Conservation (phyloP, 2,113 vertebrate genomes). For the Calonectris borealis region DNA sequence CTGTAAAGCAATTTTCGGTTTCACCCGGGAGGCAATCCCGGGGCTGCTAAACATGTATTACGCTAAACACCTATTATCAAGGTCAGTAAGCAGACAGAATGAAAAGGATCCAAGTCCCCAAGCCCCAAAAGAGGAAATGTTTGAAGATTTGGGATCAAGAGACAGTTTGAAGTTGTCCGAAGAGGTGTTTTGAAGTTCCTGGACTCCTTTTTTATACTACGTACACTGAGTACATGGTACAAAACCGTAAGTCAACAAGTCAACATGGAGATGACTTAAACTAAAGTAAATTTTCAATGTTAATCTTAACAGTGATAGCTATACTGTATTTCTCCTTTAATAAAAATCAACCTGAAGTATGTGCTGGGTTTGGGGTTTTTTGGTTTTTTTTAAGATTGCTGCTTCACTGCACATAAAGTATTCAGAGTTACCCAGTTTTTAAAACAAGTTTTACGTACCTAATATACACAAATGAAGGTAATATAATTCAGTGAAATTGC, state of each 20-base stretch:
- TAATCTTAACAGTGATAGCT: neutral
- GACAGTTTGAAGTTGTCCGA: neutral
- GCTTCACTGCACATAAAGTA: neutral
- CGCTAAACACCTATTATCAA: neutral
- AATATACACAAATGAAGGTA: neutral
- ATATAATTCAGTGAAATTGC: neutral
- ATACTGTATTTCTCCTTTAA: neutral
- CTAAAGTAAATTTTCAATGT: neutral
- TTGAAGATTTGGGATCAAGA: neutral
- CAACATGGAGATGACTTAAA: neutral
- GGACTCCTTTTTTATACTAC: neutral
- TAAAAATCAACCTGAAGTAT: neutral
- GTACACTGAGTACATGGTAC: fast-evolving
- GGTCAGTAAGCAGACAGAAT: neutral
- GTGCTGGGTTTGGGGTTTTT: neutral
- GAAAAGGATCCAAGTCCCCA: neutral
- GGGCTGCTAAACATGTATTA: neutral
- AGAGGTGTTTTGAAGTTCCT: neutral
- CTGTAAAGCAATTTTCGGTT: neutral
- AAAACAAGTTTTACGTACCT: neutral
- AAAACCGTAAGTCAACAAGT: neutral
- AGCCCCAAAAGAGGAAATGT: neutral
- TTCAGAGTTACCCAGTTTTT: neutral
- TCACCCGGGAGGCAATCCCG: neutral
- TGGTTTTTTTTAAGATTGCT: neutral